phyloP scores from a whole-genome alignment of 1,140 invertebrate species.

The Melanaphis sacchari region DNA sequence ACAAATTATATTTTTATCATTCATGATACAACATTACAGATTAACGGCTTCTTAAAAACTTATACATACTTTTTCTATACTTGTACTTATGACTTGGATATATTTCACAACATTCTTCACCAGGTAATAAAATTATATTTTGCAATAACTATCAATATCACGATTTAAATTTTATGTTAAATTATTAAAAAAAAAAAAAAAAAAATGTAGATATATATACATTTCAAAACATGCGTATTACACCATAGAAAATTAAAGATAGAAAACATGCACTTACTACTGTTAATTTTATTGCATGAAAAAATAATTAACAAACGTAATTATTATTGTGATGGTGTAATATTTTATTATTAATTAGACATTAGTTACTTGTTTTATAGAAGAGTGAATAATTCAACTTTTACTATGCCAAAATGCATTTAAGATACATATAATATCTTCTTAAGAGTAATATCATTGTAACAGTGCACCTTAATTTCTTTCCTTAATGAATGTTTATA shows the following conservation, averaged over 20 bases:
- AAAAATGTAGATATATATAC: too few species aligned
- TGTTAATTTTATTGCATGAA: neutral
- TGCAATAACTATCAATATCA: too few species aligned
- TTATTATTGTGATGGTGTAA: neutral
- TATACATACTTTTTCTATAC: neutral
- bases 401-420: neutral
- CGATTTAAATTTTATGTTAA: too few species aligned
- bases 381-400: neutral
- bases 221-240: neutral
- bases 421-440: neutral
- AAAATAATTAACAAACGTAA: neutral
- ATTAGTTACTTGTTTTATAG: neutral
- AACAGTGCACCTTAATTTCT: neutral
- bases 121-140: too few species aligned
- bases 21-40: neutral
- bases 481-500: conserved; percentile 19
- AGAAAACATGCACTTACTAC: neutral
- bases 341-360: neutral
- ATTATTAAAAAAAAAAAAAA: too few species aligned
- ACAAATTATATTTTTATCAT: too few species aligned
- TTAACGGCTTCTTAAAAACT: neutral
- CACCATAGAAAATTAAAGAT: neutral
- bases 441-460: neutral
- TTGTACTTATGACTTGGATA: neutral
- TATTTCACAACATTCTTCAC: neutral